phyloP scores from a whole-genome alignment of 2,888 invertebrate species.

The Pristionchus maxplancki region DNA sequence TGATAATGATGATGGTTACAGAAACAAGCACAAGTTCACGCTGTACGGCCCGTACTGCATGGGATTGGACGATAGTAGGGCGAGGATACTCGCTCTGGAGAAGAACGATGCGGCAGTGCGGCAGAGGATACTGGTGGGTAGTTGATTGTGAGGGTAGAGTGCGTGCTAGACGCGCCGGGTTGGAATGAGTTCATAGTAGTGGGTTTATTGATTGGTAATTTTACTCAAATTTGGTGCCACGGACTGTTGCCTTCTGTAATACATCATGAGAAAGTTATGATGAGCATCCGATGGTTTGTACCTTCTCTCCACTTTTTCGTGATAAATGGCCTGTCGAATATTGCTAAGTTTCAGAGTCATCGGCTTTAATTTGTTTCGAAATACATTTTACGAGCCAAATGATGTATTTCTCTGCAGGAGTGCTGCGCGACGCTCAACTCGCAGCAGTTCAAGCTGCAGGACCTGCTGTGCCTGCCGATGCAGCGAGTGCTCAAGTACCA shows the following conservation, averaged over 20 bases:
- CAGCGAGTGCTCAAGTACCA: slow-evolving; percentile 98
- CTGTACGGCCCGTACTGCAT: slow-evolving; percentile 97
- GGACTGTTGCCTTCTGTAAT: not conserved
- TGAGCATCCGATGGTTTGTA: no score
- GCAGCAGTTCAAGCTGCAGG: slow-evolving; percentile 91
- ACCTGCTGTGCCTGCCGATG: slow-evolving; percentile 97
- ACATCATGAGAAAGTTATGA: no score
- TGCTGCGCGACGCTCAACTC: slow-evolving; percentile 92
- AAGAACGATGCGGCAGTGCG: slow-evolving; percentile 56
- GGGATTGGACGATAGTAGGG: slow-evolving; percentile 91
- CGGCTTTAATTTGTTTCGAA: no score
- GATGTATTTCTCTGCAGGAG: slow-evolving; percentile 83
- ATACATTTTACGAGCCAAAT: no score
- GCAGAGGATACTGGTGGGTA: slow-evolving; percentile 55
- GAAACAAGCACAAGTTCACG: slow-evolving; percentile 91
- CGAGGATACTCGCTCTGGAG: slow-evolving; percentile 85
- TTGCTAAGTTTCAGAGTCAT: no score
- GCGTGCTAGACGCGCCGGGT: no score
- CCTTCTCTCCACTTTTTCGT: no score
- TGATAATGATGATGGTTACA: no score
- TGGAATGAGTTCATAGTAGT: no score
- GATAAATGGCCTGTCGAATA: no score
- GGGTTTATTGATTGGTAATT: not conserved
- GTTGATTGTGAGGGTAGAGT: no score
- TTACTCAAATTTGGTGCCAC: not conserved